Evolutionary conservation across 2,888 invertebrate genomes (phyloP), one percentile per base, ranked within the genome.

Genomic region (Lomographa bimaculata): DNA sequence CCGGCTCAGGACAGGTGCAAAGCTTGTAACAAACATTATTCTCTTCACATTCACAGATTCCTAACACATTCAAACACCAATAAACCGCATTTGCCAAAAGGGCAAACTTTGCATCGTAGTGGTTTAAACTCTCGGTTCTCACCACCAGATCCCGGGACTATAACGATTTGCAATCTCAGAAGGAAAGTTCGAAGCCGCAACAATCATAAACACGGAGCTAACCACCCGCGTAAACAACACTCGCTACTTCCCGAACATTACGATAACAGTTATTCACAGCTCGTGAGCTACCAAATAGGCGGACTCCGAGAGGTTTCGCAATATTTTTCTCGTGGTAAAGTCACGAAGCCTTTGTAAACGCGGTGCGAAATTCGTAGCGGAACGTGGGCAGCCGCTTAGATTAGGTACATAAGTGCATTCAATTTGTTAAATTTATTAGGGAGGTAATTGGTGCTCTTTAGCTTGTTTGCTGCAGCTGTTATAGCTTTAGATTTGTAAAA

Each of bases 221-320:
- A 43, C 32, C 36, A 44, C 42, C 47, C 52, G 53, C 56, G 50
- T 58, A 54, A 57, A 39, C 42, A 62, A 50, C 58, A 56, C 68
- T 65, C 57, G 50, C 14, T 14, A 68, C 67, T 70, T 68, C 63
- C 60, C 60, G 62, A 64, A 64, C 64, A 69, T 75, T 72, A 75
- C 72, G 68, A 72, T 74, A 76, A 78, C 78, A 69, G 79, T 77
- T 76, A 80, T 71, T 72, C 70, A 59, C 65, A 63, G 64, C 69
- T 75, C 80, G 79, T 79, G 78, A 74, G 69, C 77, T 71, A 73
- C 77, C 79, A 79, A 82, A 79, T 72, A 77, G 75, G 75, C 69
- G 65, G 64, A 46, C 58, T 59, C 63, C 60, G 60, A 56, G 50
- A 54, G 52, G 57, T 75, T 76, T 76, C 64, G 72, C 64, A 81